Conservation (phyloP, 2,113 vertebrate species). For the Percina caprodes region DNA sequence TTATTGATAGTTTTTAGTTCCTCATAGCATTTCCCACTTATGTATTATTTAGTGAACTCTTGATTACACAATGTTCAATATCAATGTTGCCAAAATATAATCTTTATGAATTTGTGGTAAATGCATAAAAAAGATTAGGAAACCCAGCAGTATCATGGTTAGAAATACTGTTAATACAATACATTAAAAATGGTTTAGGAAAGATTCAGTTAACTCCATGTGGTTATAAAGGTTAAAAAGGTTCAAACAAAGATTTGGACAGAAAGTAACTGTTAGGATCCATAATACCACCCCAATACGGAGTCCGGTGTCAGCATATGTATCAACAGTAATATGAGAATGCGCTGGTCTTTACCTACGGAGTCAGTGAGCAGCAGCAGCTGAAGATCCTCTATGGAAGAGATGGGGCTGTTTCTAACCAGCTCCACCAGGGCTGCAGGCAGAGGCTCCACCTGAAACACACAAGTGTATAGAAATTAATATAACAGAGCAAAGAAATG, state of each 20-base stretch:
- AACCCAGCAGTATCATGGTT: neutral
- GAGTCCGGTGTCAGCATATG: neutral
- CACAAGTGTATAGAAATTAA: neutral
- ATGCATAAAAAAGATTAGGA: neutral
- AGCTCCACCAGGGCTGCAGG: constrained; percentile 95
- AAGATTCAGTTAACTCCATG: neutral
- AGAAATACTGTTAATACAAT: neutral
- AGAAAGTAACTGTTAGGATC: neutral
- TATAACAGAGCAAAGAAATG: neutral
- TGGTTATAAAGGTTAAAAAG: neutral
- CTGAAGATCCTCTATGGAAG: constrained; percentile 93
- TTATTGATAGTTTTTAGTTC: neutral
- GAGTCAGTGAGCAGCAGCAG: constrained; percentile 93
- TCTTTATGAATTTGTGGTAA: neutral
- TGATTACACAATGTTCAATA: too few relatives aligned
- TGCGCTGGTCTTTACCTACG: constrained; percentile 91
- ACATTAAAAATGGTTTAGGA: neutral
- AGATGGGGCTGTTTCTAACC: constrained; percentile 90
- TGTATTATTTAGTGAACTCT: neutral
- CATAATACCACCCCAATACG: neutral
- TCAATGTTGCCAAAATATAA: neutral
- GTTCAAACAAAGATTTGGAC: neutral
- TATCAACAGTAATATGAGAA: constrained; percentile 5
- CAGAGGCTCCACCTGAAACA: constrained; percentile 91
- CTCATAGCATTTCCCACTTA: neutral